Conservation (phyloP, 2,888 invertebrate species). For the Macropis europaea region DNA sequence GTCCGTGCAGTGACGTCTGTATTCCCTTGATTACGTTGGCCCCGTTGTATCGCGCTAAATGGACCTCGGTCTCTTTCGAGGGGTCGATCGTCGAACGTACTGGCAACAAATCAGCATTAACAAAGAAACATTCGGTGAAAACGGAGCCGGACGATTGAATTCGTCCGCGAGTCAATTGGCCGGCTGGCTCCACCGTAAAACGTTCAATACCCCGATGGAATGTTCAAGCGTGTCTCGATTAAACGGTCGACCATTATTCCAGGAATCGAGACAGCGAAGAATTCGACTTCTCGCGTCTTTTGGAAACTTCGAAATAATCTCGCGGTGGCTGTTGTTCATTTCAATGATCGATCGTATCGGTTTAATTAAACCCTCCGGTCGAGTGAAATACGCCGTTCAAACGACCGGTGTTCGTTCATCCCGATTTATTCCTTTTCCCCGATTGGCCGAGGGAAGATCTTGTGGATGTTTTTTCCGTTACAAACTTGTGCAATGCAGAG, state of each 20-base stretch:
- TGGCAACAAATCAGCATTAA: slow-evolving; percentile 47
- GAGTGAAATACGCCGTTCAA: neutral
- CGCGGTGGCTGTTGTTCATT: neutral
- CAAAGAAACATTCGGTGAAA: slow-evolving; percentile 6
- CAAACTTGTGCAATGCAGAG: slow-evolving; percentile 9
- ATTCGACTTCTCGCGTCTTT: neutral
- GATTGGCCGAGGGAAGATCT: too few species aligned
- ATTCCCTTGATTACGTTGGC: slow-evolving; percentile 20
- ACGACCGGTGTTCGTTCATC: neutral
- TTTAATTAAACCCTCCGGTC: neutral
- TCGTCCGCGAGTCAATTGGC: slow-evolving; percentile 14
- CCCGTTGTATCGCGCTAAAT: slow-evolving; percentile 7
- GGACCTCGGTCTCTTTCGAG: neutral
- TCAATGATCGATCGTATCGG: slow-evolving; percentile 2
- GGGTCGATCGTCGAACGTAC: neutral
- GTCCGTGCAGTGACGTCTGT: slow-evolving; percentile 21
- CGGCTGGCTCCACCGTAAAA: slow-evolving; percentile 28
- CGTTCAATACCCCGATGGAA: slow-evolving; percentile 19
- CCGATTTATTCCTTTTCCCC: neutral
- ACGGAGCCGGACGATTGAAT: neutral
- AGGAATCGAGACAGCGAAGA: slow-evolving; percentile 7
- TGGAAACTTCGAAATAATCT: slow-evolving; percentile 4
- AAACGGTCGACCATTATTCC: slow-evolving; percentile 5
- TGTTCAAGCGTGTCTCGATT: slow-evolving; percentile 1
- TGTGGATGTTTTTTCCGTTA: too few species aligned